A percentile compares a stretch with the other conserved stretches of the same genome.
Conservation (phyloP, 2,797 vertebrate species). For the Takifugu ocellatus region DNA sequence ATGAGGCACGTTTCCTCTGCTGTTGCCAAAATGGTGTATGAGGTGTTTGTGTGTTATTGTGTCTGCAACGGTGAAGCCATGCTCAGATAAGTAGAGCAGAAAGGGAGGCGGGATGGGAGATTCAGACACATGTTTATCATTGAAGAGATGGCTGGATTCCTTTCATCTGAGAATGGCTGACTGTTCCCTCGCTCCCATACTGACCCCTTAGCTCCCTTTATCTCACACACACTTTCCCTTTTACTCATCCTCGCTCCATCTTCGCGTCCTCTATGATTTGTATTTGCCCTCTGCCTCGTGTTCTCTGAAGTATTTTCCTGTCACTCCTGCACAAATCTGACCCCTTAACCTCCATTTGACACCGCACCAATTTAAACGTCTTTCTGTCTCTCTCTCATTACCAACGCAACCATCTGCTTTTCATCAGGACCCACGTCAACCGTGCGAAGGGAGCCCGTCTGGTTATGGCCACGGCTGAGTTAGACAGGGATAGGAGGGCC, state of each 20-base stretch:
- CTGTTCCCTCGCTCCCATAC: conserved; percentile 73
- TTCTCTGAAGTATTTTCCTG: conserved; percentile 16
- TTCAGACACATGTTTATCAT: conserved; percentile 93
- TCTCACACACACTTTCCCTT: conserved; percentile 15
- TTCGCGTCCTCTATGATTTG: conserved; percentile 1
- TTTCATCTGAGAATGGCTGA: conserved; percentile 86
- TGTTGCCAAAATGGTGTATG: conserved; percentile 40
- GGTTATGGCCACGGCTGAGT: conserved; percentile 30
- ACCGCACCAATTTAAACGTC: conserved; percentile 29
- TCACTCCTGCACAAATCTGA: conserved; percentile 14
- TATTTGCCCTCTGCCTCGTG: conserved; percentile 6
- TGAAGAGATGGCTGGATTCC: conserved; percentile 77
- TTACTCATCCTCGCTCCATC: conserved; percentile 4
- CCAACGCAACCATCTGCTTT: conserved; percentile 67
- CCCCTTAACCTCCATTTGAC: conserved; percentile 40
- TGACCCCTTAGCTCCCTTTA: conserved; percentile 62
- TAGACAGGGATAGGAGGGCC: conserved; percentile 16
- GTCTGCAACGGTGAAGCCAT: conserved; percentile 30
- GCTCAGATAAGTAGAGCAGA: conserved; percentile 20
- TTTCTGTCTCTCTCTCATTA: conserved; percentile 28
- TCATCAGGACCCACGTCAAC: conserved; percentile 50
- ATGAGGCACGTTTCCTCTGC: not conserved
- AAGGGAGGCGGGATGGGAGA: conserved; percentile 42
- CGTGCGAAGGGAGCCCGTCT: conserved; percentile 19
- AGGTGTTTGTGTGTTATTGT: conserved; percentile 35